Evolutionary conservation across 1,140 invertebrate genomes (phyloP).

Genomic region (Drosophila kanapiae): DNA sequence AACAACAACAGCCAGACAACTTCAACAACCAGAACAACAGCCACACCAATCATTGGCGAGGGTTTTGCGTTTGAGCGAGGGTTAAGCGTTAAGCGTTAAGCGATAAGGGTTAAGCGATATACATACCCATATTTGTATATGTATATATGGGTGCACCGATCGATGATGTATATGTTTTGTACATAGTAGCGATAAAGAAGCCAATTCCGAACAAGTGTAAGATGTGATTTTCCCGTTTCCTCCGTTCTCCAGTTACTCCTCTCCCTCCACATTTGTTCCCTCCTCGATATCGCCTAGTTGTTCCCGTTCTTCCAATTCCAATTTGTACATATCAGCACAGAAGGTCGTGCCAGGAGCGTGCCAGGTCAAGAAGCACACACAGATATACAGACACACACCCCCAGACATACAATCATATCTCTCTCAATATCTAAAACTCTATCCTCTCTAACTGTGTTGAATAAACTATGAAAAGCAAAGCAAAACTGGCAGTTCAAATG

Average conservation of each 20-base stretch:
- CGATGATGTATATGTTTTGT: conserved; percentile 55
- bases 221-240: conserved; percentile 26
- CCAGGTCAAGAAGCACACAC: conserved; percentile 25
- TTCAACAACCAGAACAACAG: conserved; percentile 53
- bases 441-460: conserved; percentile 68
- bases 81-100: conserved; percentile 30
- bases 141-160: conserved; percentile 26
- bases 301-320: conserved; percentile 41
- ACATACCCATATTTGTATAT: conserved; percentile 12
- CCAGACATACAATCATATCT: conserved; percentile 53
- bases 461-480: conserved; percentile 71
- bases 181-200: conserved; percentile 49
- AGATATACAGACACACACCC: conserved; percentile 16
- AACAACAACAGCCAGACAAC: conserved; percentile 47
- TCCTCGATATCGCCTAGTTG: conserved; percentile 40
- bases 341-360: conserved; percentile 20
- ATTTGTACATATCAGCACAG: conserved; percentile 64
- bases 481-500: conserved; percentile 28
- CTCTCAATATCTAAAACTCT: conserved; percentile 67
- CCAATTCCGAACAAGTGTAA: conserved; percentile 37
- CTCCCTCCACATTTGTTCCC: conserved; percentile 43
- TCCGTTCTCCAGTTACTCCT: conserved; percentile 26
- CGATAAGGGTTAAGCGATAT: conserved; percentile 30
- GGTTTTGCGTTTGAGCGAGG: conserved; percentile 41
- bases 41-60: conserved; percentile 59